phyloP scores from a whole-genome alignment of 1,140 invertebrate species.

The Chrysoperla carnea region DNA sequence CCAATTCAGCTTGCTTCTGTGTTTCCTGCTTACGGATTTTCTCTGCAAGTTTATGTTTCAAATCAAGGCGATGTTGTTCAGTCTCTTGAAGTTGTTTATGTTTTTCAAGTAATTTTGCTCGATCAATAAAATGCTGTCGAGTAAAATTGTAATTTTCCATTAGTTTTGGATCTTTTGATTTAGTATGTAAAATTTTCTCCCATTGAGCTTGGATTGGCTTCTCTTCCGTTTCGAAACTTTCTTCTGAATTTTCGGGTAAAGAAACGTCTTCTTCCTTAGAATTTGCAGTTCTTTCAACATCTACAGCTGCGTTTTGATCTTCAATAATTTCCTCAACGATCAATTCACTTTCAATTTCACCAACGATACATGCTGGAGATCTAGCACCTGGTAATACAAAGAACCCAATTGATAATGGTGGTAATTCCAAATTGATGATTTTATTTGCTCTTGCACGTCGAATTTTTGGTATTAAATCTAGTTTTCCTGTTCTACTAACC shows the following conservation, averaged over 20 bases:
- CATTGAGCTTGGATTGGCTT: too few relatives aligned
- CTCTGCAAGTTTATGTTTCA: slow-evolving; percentile 3
- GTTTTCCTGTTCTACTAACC: slow-evolving; percentile 4
- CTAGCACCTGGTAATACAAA: slow-evolving; percentile 17
- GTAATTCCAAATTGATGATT: slow-evolving; percentile 10
- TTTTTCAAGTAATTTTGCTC: slow-evolving; percentile 2
- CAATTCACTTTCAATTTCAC: slow-evolving; percentile 12
- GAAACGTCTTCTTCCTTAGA: too few relatives aligned
- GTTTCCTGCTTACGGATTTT: neutral
- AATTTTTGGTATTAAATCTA: slow-evolving; percentile 12
- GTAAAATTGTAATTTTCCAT: neutral
- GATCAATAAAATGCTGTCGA: neutral
- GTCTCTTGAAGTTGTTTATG: slow-evolving; percentile 5
- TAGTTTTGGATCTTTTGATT: too few relatives aligned
- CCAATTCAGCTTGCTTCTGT: slow-evolving; percentile 2
- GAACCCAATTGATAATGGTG: slow-evolving; percentile 15
- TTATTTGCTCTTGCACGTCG: slow-evolving; percentile 11
- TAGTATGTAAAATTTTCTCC: too few relatives aligned
- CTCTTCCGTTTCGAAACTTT: too few relatives aligned
- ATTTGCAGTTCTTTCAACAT: too few relatives aligned
- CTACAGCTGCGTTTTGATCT: slow-evolving; percentile 7
- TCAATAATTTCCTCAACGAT: slow-evolving; percentile 14
- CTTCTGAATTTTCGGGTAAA: too few relatives aligned
- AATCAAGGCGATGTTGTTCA: slow-evolving; percentile 1
- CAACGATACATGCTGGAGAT: slow-evolving; percentile 12